phyloP scores from a whole-genome alignment of 2,888 invertebrate genomes.

The Amblyteles armatorius region DNA sequence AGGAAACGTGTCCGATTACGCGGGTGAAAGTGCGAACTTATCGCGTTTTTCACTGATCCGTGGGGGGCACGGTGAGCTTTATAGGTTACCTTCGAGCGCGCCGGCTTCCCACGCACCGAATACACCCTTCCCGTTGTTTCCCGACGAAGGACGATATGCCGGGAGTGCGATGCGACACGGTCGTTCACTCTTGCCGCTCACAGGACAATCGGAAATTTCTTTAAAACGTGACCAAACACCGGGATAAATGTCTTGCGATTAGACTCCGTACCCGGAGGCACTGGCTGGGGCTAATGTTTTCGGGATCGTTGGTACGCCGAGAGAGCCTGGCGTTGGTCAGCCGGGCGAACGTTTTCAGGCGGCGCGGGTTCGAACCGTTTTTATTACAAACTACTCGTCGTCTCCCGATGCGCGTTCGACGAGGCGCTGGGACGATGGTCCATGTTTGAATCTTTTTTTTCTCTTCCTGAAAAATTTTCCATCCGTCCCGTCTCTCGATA shows the following conservation, averaged over 20 bases:
- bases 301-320: conserved; percentile 74
- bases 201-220: conserved; percentile 19
- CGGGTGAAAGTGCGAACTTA: conserved; percentile 69
- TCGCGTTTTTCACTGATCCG: conserved; percentile 51
- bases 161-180: conserved; percentile 1
- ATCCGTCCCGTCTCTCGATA: background rate
- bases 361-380: conserved; percentile 61
- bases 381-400: conserved; percentile 61
- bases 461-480: background rate
- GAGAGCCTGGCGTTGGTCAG: conserved; percentile 74
- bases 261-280: conserved; percentile 77
- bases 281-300: conserved; percentile 84
- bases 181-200: background rate
- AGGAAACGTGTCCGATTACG: conserved; percentile 62
- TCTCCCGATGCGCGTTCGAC: conserved; percentile 48
- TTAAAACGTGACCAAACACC: conserved; percentile 58
- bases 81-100: conserved; percentile 83
- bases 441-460: conserved; percentile 3
- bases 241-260: conserved; percentile 69
- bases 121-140: conserved; percentile 60
- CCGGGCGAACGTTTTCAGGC: conserved; percentile 66
- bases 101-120: conserved; percentile 79
- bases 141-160: conserved; percentile 34
- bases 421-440: conserved; percentile 12
- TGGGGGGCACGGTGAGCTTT: conserved; percentile 70